Evolutionary conservation across 2,797 vertebrate genomes (phyloP), one percentile per base, ranked within the genome.

Genomic region (Myripristis murdjan): DNA sequence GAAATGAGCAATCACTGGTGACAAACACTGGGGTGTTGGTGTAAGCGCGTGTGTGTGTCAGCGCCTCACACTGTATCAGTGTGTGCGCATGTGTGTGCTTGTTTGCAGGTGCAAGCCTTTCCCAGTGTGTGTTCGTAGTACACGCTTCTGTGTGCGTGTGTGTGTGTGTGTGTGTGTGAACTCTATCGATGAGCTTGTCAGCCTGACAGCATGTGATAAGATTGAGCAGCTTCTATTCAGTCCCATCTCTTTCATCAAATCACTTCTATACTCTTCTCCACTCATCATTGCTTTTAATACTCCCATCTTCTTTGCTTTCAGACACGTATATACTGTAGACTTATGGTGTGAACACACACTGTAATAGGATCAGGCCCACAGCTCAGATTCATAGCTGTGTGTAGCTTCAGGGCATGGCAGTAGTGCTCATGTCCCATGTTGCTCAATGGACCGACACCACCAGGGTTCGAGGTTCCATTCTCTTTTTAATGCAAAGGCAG

Each of bases 141-240:
- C 26, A 28, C 26, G 26, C 26, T 28, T 28, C 26, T 28, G 2
- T 52, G 49, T 28, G 49, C 26, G 23, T 15, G 22, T 52, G 49
- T 28, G 49, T 26, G 49, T 28, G 49, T 53, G 26, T 39, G 23
- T 22, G 18, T 71, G 23, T 49, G 58, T 69, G 49, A 70, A 71
- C 54, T 75, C 63, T 44, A 23, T 70, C 59, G 52, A n/a, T 41
- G 23, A 64, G 52, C 63, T 56, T 11, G 1, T 28, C 41, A 47
- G 64, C 37, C 73, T 82, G 77, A 75, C 66, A 20, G 49, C 39
- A 22, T 67, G 59, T 62, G 72, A 85, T 78, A 66, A 75, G 71
- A 73, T 12, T n/a, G 68, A 63, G 43, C 23, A 31, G 41, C 64
- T 28, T 39, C 31, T 56, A 56, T 56, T 7, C 31, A 37, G n/a